Evolutionary conservation across 2,113 vertebrate species (phyloP), one percentile per base, ranked within the genome.

Genomic region (Chaetops frenatus): DNA sequence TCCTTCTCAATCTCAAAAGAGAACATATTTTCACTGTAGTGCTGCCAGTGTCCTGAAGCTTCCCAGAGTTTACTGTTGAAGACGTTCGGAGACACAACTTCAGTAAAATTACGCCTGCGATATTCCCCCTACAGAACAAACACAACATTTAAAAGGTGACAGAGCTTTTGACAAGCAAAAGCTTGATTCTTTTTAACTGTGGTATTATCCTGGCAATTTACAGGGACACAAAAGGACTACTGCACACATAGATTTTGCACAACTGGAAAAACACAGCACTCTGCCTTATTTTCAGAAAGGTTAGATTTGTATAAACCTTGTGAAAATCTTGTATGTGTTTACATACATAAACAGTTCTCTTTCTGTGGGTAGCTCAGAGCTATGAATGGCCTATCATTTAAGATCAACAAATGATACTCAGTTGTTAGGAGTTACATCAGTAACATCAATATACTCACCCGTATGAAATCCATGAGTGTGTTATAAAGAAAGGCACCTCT

Each of bases 61-160:
- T 99, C 99, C 99, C 99, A 99, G 92, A 99, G 98, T 88, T 98
- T 99, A 73, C 98, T 99, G 98, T 98, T 99, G 94, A 98, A 99
- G 95, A 99, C 88, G 73, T 99, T 99, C 6, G 99, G 99, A 28
- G 99, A 98, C 2, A 99, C 97, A 36, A 99, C 99, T 94, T 99
- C 99, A 51, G 98, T 98, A 88, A 99, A 99, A 60, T 98, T 97
- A 77, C 98, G 98, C 57, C 57, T 98, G 92, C 98, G 98, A 93
- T 99, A 99, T 56, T 99, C 98, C 61, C 98, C 98, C 99, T 99
- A 76, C 1, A 73, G 85, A 96, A 93, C 21, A 94, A 60, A 84
- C 3, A 4, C 9, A 47, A 53, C 19, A 36, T 31, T 50, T 54
- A 61, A 86, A 67, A 78, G 13, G 25, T 28, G 27, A 53, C 1